A percentile compares a stretch with the other conserved stretches of the same genome.
Conservation (phyloP, 2,113 vertebrate genomes). For the Archocentrus centrarchus region DNA sequence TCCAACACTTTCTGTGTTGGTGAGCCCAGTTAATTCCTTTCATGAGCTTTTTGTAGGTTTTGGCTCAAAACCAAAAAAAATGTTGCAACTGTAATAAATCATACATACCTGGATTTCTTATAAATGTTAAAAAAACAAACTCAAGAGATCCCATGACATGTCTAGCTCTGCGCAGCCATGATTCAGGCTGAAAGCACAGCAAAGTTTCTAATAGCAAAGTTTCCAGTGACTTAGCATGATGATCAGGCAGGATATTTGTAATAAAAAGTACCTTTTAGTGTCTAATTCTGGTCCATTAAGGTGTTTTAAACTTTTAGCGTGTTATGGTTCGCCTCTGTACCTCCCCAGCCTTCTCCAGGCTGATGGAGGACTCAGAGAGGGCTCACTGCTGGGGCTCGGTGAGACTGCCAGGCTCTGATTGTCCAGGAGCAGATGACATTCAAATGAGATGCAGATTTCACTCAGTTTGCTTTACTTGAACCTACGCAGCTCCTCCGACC, state of each 20-base stretch:
- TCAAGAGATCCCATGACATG: background rate
- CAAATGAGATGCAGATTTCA: slow-evolving; percentile 74
- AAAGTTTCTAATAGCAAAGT: background rate
- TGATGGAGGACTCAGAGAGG: slow-evolving; percentile 22
- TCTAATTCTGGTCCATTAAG: background rate
- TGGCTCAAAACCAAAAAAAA: background rate
- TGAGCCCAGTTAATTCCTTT: background rate
- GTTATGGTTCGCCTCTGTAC: background rate
- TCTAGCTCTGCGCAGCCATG: background rate
- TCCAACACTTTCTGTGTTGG: background rate
- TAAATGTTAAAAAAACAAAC: background rate
- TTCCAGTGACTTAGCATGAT: background rate
- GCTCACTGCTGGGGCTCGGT: slow-evolving; percentile 28
- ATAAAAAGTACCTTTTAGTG: background rate
- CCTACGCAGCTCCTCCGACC: background rate
- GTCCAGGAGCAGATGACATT: slow-evolving; percentile 49
- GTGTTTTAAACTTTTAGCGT: background rate
- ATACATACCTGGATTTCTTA: background rate
- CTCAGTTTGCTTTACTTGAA: slow-evolving; percentile 5
- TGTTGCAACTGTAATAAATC: background rate
- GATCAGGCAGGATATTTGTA: background rate
- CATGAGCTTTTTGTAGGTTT: background rate
- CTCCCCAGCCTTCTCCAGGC: background rate
- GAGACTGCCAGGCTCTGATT: slow-evolving; percentile 32
- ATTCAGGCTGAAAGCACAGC: background rate